Evolutionary conservation across 2,113 vertebrate genomes (phyloP), one percentile per base, ranked within the genome.

Genomic region (Hippolais icterina): DNA sequence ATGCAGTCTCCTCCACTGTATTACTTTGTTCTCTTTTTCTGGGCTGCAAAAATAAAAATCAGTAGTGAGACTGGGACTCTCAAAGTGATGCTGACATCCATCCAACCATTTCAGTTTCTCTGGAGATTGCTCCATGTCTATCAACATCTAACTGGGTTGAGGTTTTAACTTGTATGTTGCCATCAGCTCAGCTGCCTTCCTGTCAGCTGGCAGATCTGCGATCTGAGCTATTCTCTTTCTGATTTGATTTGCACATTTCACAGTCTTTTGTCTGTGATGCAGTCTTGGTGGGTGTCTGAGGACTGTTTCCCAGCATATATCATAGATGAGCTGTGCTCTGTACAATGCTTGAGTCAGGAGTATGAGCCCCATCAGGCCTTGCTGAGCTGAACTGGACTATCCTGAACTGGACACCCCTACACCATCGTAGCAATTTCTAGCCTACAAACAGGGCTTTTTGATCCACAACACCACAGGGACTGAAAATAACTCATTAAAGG

Each of bases 71-170:
- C 65, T 56, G 52, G 15, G 65, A 85, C 53, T 87, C 74, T 94
- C 49, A 44, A 78, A 93, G 41, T 41, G 44, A 75, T 79, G 65
- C 78, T 85, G 95, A 65, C 74, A 87, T 91, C 57, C 44, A 68
- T 76, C 87, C 79, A 72, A 42, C 39, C 57, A 35, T 81, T 91
- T 94, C 79, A 71, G 5, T 81, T 92, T 84, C 96, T 96, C 85
- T 81, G 57, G 79, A 90, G 88, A 78, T 89, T 89, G 56, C 85
- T 90, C 52, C 3, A 1, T 70, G 93, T 84, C 96, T 89, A 46
- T 96, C 90, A 93, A 10, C 1, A 16, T 80, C 76, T 95, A 92
- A 71, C 64, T 81, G 52, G 79, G 83, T 12, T 92, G 75, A 85
- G 35, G 9, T 35, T 94, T 92, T 78, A 65, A 64, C 79, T 79